Evolutionary conservation across 2,797 vertebrate species (phyloP).

Genomic region (Pseudochirops corinnae): DNA sequence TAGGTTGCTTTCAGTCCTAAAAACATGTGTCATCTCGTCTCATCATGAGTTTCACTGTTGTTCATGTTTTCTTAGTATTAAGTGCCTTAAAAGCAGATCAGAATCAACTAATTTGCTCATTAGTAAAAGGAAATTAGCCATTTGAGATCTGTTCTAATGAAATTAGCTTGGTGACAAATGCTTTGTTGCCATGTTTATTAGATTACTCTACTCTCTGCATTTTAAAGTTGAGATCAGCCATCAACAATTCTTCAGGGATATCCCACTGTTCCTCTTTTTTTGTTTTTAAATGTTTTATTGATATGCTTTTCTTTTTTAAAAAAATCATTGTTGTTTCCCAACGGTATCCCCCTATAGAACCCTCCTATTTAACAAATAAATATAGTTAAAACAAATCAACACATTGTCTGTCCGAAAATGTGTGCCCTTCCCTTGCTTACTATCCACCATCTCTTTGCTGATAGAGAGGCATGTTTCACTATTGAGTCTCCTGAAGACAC

Average conservation of each 20-base stretch:
- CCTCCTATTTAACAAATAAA: neutral
- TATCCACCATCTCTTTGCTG: neutral
- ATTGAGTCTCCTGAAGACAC: neutral
- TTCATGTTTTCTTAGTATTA: constrained; percentile 75
- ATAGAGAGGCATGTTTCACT: neutral
- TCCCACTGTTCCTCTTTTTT: constrained; percentile 1
- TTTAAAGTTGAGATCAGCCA: constrained; percentile 67
- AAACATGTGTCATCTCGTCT: constrained; percentile 1
- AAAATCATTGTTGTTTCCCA: neutral
- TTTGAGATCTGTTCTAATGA: constrained; percentile 79
- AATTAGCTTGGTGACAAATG: constrained; percentile 76
- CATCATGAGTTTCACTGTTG: constrained; percentile 51
- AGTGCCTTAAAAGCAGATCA: constrained; percentile 80
- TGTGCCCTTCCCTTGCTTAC: neutral
- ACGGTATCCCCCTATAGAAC: neutral
- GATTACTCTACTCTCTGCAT: constrained; percentile 69
- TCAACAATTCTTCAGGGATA: constrained; percentile 58
- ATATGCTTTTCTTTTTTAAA: neutral
- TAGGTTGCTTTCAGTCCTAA: constrained; percentile 51
- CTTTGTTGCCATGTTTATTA: constrained; percentile 73
- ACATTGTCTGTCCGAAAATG: neutral
- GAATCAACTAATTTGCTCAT: constrained; percentile 78
- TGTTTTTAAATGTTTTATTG: neutral
- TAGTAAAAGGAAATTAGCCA: constrained; percentile 79
- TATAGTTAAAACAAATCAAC: neutral